Conservation (phyloP, 2,797 vertebrate genomes). For the Garrulus glandarius region DNA sequence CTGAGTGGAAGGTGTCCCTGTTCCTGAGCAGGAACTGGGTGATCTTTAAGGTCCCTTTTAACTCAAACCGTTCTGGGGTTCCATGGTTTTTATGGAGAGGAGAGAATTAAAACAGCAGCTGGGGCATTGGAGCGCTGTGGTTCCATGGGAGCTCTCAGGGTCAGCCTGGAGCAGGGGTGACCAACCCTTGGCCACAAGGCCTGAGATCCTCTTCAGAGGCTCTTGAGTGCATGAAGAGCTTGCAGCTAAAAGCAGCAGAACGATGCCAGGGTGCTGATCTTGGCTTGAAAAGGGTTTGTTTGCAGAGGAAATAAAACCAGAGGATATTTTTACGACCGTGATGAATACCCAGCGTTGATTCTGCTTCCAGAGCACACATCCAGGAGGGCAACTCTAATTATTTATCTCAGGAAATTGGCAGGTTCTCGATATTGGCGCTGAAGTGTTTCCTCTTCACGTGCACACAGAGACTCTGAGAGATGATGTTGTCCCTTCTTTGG, state of each 20-base stretch:
- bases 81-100: neutral
- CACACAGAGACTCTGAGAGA: neutral
- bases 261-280: neutral
- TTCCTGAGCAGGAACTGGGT: neutral
- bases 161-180: neutral
- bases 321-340: neutral
- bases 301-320: neutral
- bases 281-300: neutral
- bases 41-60: neutral
- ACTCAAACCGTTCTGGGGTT: neutral
- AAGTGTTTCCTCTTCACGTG: neutral
- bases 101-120: neutral
- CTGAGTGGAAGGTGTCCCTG: accelerated
- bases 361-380: neutral
- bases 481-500: neutral
- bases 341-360: accelerated
- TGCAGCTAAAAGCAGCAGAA: neutral
- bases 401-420: neutral
- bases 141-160: neutral
- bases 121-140: accelerated
- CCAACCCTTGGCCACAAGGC: neutral
- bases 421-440: neutral
- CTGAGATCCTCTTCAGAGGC: neutral
- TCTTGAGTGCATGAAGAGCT: neutral
- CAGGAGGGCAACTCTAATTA: neutral